Conservation (phyloP, 2,888 invertebrate species). For the Idaea dimidiata region DNA sequence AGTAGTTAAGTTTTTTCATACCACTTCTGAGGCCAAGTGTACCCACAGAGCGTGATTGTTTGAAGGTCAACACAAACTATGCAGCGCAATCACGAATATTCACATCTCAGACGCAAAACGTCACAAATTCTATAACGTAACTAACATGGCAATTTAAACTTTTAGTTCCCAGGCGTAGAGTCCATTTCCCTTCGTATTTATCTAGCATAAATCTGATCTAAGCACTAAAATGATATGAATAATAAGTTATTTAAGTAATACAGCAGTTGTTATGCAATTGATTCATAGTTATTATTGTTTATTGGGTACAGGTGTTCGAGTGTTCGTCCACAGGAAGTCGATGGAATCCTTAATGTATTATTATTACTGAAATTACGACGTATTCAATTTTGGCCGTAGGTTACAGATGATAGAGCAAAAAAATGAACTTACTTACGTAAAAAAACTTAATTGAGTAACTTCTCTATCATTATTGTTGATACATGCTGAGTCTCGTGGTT, state of each 20-base stretch:
- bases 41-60: conserved; percentile 57
- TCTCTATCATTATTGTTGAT: background rate
- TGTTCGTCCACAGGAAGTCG: conserved; percentile 14
- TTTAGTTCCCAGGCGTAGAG: conserved; percentile 6
- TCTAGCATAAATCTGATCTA: conserved; percentile 7
- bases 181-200: conserved; percentile 1
- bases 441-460: background rate
- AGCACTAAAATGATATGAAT: conserved; percentile 13
- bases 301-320: conserved; percentile 19
- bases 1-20: conserved; percentile 5
- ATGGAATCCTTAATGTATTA: background rate
- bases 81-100: conserved; percentile 65
- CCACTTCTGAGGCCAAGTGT: conserved; percentile 38
- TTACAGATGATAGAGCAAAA: conserved; percentile 2
- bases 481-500: background rate
- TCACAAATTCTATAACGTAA: conserved; percentile 22
- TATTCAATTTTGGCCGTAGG: background rate
- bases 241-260: conserved; percentile 39
- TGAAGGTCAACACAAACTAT: conserved; percentile 68
- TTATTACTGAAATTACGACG: background rate
- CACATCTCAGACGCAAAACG: conserved; percentile 31
- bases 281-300: conserved; percentile 31
- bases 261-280: conserved; percentile 41
- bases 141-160: conserved; percentile 15
- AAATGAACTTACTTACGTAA: background rate